Base-by-base conservation (phyloP, 1,140 invertebrate genomes). In the Contarinia nasturtii region DNA sequence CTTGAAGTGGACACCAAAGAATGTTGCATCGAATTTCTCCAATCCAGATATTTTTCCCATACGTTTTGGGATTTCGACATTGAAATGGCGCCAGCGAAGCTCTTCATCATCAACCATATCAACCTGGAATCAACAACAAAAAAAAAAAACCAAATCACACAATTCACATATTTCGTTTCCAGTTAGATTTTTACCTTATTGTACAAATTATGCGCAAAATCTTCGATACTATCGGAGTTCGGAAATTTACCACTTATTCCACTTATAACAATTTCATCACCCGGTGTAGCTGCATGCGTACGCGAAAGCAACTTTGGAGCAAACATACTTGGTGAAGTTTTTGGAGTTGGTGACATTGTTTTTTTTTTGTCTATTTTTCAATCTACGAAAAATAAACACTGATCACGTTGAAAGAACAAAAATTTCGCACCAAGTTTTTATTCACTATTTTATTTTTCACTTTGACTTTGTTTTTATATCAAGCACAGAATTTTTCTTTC, bases 231-330 rank as follows among this genome's bases (percentile, higher is more conserved):
- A 36, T 81, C 70, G 0, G 82, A 87, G 52, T 91, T 79, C 0
- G 92, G 91, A 64, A 89, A 91, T 56, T 79, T 73, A 14, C 90
- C 89, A 1, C 87, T 76, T 14, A 92, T 74, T 22, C 74, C 75
- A 20, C 68, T 63, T 53, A 94, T 85, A 22, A 87, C 80, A 46
- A 94, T 74, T 53, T 90, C 85, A 48, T 90, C 85, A 1, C 74
- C 80, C 34, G 57, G 14, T 34, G 52, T 54, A 21, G 59, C 60
- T 11, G 60, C 57, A 42, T 42, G 47, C 5, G 20, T 19, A 18
- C 41, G n/a, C 0, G 60, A 60, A 41, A 51, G 54, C 43, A 58
- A 60, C 45, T 59, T 60, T 12, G 40, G 44, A 7, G 7, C 14
- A 7, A 5, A 12, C 37, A 40, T 40, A 14, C 14, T 18, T 15